Evolutionary conservation across 2,888 invertebrate genomes (phyloP).

Genomic region (Cephus runcator): DNA sequence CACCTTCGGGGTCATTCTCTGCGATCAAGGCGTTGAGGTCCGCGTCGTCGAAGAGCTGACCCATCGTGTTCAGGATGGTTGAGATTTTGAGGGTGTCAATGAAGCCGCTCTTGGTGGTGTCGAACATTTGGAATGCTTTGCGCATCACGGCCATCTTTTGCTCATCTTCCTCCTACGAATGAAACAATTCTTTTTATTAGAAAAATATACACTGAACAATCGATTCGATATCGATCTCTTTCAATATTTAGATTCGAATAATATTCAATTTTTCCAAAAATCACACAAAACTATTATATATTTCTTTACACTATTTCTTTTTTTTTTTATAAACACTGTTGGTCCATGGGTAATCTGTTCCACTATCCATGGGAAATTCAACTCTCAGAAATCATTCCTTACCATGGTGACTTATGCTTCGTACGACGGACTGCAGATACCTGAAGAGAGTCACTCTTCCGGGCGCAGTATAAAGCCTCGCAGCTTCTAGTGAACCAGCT

Average conservation of each 20-base stretch:
- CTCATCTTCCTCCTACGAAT: conserved; percentile 72
- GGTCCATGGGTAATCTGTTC: too few relatives aligned
- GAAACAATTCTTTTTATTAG: neutral
- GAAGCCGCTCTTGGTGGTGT: conserved; percentile 90
- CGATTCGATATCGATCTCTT: neutral
- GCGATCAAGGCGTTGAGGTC: conserved; percentile 90
- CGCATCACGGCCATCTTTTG: conserved; percentile 91
- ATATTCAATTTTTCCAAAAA: neutral
- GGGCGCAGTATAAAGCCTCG: conserved; percentile 59
- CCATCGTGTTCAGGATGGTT: conserved; percentile 94
- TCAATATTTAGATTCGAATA: neutral
- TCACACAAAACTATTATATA: neutral
- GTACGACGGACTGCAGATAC: conserved; percentile 56
- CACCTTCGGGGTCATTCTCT: conserved; percentile 91
- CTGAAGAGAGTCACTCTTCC: conserved; percentile 52
- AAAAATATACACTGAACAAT: neutral
- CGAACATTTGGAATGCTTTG: conserved; percentile 97
- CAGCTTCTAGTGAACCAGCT: conserved; percentile 58
- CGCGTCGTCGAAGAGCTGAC: conserved; percentile 91
- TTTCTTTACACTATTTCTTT: neutral
- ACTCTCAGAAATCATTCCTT: conserved; percentile 31
- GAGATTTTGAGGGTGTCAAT: conserved; percentile 92
- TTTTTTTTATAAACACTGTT: neutral
- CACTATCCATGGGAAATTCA: neutral
- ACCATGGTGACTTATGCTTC: conserved; percentile 55